Conservation (phyloP, 2,113 vertebrate species). For the Hyperoodon ampullatus region DNA sequence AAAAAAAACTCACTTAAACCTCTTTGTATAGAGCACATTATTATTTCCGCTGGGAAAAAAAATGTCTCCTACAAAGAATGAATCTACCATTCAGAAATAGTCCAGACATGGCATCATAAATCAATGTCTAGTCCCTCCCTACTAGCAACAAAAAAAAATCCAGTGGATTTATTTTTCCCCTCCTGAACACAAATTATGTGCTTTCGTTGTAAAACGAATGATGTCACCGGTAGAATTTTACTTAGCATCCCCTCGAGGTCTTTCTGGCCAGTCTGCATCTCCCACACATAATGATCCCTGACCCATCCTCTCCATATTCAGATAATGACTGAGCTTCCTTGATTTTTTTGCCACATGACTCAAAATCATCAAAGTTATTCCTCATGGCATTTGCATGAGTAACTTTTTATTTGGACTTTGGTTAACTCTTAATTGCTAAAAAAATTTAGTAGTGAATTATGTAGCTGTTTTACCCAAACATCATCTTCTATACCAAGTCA, state of each 20-base stretch:
- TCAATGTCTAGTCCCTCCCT: neutral
- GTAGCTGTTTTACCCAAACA: conserved; percentile 42
- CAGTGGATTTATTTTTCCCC: neutral
- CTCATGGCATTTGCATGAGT: neutral
- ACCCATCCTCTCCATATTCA: fast-evolving
- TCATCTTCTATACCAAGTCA: conserved; percentile 69
- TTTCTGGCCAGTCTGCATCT: neutral
- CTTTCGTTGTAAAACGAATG: neutral
- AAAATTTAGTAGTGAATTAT: conserved; percentile 31
- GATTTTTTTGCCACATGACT: conserved; percentile 38
- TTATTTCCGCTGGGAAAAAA: neutral
- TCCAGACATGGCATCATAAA: neutral
- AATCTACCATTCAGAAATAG: neutral
- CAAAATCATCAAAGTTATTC: neutral
- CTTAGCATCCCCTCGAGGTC: neutral
- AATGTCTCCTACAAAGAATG: neutral
- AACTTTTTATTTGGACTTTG: conserved; percentile 26
- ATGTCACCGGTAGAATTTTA: fast-evolving
- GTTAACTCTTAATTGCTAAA: conserved; percentile 66
- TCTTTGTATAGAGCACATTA: conserved; percentile 34
- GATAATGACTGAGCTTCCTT: neutral
- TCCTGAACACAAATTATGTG: fast-evolving
- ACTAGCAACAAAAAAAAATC: neutral
- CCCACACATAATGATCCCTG: neutral
- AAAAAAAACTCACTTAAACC: neutral